These are phyloP conservation scores for Spatulosminthurus flaviceps DNA, from an alignment of 2,888 invertebrate species.

Conservation along the genomic window DNA sequence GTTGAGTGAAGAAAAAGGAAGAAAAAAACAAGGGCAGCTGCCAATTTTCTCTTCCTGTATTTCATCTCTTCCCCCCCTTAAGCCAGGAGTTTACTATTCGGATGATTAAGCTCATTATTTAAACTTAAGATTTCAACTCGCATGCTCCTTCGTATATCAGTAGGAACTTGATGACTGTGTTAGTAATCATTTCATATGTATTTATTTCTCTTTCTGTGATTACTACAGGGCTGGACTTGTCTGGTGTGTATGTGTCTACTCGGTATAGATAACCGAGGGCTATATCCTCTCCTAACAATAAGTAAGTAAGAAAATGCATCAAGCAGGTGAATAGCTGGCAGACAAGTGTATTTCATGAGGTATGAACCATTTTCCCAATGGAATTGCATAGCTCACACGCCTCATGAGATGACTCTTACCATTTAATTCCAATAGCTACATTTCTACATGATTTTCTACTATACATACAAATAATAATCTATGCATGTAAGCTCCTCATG, in stretches of 20 bases:
- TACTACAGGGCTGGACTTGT: conserved; percentile 10
- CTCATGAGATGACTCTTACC: too few species aligned
- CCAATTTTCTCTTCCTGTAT: conserved; percentile 2
- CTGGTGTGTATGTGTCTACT: background rate
- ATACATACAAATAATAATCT: too few species aligned
- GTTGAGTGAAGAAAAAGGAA: background rate
- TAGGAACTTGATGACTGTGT: background rate
- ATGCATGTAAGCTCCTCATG: too few species aligned
- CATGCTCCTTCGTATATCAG: background rate
- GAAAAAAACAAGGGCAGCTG: conserved; percentile 21
- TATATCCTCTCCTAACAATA: too few species aligned
- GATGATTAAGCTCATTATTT: background rate
- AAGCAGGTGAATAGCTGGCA: background rate
- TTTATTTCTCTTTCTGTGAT: conserved; percentile 14
- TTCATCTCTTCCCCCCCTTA: background rate
- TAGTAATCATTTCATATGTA: background rate
- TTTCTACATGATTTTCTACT: too few species aligned
- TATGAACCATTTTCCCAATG: too few species aligned
- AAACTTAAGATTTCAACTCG: background rate
- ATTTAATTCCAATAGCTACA: too few species aligned
- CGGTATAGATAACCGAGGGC: conserved; percentile 16
- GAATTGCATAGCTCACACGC: too few species aligned
- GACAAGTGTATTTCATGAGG: background rate
- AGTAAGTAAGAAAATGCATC: background rate
- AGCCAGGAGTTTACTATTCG: background rate